phyloP scores from a whole-genome alignment of 2,797 vertebrate genomes.

The Gymnodraco acuticeps region DNA sequence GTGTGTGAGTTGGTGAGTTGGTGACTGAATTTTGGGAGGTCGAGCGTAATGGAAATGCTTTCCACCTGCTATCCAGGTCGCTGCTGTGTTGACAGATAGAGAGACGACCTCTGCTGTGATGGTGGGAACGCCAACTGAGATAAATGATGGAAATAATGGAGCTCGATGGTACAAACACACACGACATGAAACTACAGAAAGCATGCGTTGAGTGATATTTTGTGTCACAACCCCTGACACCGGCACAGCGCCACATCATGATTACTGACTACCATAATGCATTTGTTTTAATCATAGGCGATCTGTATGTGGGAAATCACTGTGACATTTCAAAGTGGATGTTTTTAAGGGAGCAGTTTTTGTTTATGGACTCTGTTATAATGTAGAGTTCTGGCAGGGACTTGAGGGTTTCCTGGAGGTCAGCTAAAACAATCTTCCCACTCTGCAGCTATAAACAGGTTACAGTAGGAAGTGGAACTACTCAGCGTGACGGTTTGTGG shows the following conservation, averaged over 20 bases:
- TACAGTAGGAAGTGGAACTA: too few relatives aligned
- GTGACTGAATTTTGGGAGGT: constrained; percentile 27
- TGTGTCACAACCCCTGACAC: background rate
- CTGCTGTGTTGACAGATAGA: constrained; percentile 27
- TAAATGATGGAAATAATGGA: constrained; percentile 45
- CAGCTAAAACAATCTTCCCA: background rate
- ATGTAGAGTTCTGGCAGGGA: too few relatives aligned
- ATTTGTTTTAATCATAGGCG: constrained; percentile 1
- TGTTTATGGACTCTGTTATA: background rate
- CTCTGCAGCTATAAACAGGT: background rate
- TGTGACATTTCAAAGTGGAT: background rate
- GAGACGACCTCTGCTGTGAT: constrained; percentile 35
- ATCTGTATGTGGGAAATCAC: background rate
- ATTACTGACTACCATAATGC: background rate
- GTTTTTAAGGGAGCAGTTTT: background rate
- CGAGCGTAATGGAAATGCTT: constrained; percentile 27
- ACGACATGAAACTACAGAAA: background rate
- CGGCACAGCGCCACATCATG: background rate
- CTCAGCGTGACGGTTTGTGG: too few relatives aligned
- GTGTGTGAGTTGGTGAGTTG: background rate
- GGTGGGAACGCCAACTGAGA: constrained; percentile 28
- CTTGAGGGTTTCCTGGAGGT: background rate
- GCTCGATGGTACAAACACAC: background rate
- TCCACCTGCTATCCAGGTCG: constrained; percentile 24
- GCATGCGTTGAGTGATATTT: background rate